Percentiles rank a stretch among this genome's conserved stretches.
phyloP scores from a whole-genome alignment of 2,888 invertebrate species.

The Cosmia trapezina region DNA sequence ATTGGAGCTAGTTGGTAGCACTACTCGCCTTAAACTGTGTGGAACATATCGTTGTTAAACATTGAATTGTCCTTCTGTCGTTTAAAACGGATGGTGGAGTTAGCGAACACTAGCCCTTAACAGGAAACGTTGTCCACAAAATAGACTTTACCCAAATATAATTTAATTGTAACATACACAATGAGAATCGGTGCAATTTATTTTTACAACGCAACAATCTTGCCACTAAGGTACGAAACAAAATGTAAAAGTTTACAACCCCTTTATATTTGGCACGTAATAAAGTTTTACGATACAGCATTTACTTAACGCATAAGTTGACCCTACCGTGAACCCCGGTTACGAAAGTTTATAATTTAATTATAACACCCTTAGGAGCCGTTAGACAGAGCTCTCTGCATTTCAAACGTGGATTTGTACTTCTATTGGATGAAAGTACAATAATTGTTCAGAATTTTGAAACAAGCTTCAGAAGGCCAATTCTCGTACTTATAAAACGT shows the following conservation, averaged over 20 bases:
- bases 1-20: no score
- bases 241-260: conserved; percentile 87
- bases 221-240: conserved; percentile 74
- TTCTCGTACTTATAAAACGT: no score
- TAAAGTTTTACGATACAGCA: conserved; percentile 89
- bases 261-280: conserved; percentile 88
- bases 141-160: conserved; percentile 45
- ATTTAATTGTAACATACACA: conserved; percentile 58
- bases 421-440: conserved; percentile 56
- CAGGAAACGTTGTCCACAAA: conserved; percentile 17
- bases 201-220: conserved; percentile 80
- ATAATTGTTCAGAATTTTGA: conserved; percentile 42
- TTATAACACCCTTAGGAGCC: conserved; percentile 86
- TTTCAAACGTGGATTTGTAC: conserved; percentile 66
- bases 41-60: conserved; percentile 2
- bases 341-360: conserved; percentile 89
- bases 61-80: conserved; percentile 7
- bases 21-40: not conserved
- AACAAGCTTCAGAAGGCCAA: conserved; percentile 16
- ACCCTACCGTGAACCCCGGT: conserved; percentile 79
- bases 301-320: conserved; percentile 87
- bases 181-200: conserved; percentile 66
- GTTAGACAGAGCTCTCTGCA: conserved; percentile 76
- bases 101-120: conserved; percentile 19
- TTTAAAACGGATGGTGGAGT: not conserved